Evolutionary conservation across 2,113 vertebrate genomes (phyloP).

Genomic region (Cyanoderma ruficeps): DNA sequence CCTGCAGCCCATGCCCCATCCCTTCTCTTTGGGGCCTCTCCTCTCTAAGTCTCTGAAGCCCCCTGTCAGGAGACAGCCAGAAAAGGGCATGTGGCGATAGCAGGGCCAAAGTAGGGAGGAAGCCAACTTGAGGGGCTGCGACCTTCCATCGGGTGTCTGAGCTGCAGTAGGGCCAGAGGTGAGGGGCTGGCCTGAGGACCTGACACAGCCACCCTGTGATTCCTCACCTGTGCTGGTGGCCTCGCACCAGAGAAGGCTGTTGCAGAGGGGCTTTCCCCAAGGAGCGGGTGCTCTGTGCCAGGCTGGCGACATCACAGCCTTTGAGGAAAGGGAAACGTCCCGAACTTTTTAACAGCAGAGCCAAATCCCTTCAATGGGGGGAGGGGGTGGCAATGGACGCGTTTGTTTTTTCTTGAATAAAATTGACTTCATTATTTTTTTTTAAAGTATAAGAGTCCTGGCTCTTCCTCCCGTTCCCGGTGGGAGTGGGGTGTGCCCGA

Average conservation of each 20-base stretch:
- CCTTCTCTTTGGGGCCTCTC: not conserved
- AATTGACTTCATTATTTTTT: not conserved
- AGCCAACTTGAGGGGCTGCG: rapidly evolving
- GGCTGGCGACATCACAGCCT: not conserved
- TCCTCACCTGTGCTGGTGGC: not conserved
- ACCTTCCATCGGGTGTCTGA: not conserved
- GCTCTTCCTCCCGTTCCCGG: not conserved
- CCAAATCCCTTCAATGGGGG: not conserved
- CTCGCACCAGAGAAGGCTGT: not conserved
- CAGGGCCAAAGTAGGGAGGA: not conserved
- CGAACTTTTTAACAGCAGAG: not conserved
- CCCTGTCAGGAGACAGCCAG: too few species aligned
- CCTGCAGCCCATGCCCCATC: rapidly evolving
- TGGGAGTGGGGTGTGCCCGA: not conserved
- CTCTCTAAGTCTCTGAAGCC: not conserved
- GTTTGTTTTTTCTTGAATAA: slow-evolving; percentile 48
- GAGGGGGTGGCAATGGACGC: not conserved
- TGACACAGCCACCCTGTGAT: rapidly evolving
- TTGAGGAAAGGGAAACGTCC: not conserved
- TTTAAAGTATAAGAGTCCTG: not conserved
- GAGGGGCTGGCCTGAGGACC: not conserved
- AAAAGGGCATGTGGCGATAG: rapidly evolving
- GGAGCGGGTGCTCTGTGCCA: not conserved
- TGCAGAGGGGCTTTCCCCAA: not conserved
- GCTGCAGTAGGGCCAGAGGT: not conserved